Percentiles rank a stretch among this genome's conserved stretches.
Evolutionary conservation across 2,113 vertebrate species (phyloP).

Genomic region (Pogonocichla stellata): DNA sequence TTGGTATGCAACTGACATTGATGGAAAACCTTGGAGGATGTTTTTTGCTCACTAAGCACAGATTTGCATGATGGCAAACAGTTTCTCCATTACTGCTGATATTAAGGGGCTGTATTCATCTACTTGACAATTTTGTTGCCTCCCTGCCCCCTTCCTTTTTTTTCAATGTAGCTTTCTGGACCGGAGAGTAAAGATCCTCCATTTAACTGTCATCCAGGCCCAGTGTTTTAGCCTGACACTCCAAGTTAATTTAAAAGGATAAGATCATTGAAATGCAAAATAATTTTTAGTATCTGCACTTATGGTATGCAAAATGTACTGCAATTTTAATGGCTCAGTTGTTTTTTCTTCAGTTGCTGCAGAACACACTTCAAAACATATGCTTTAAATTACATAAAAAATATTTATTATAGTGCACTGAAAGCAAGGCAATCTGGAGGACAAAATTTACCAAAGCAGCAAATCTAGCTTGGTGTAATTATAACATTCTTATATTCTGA

Average conservation of each 20-base stretch:
- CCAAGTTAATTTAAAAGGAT: conserved; percentile 14
- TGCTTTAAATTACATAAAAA: conserved; percentile 62
- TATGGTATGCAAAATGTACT: conserved; percentile 12
- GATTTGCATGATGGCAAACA: conserved; percentile 62
- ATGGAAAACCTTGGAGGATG: conserved; percentile 45
- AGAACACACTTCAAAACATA: conserved; percentile 48
- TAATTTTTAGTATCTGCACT: conserved; percentile 18
- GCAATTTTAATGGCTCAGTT: conserved; percentile 24
- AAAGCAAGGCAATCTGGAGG: conserved; percentile 22
- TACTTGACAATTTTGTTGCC: conserved; percentile 48
- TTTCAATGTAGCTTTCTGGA: not conserved
- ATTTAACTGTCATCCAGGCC: conserved; percentile 37
- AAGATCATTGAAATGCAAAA: conserved; percentile 32
- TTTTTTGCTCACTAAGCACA: conserved; percentile 61
- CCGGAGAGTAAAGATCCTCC: not conserved
- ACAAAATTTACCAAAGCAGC: conserved; percentile 40
- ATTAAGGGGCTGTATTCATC: conserved; percentile 48
- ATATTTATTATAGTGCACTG: conserved; percentile 13
- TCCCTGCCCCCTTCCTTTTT: not conserved
- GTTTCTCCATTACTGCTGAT: conserved; percentile 53
- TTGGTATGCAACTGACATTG: conserved; percentile 27
- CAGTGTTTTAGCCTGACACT: conserved; percentile 11
- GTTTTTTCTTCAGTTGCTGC: conserved; percentile 10
- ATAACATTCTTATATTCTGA: not conserved
- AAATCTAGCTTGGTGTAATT: not conserved